Base-by-base conservation (phyloP, 2,888 invertebrate species). In the Lymantria dispar region DNA sequence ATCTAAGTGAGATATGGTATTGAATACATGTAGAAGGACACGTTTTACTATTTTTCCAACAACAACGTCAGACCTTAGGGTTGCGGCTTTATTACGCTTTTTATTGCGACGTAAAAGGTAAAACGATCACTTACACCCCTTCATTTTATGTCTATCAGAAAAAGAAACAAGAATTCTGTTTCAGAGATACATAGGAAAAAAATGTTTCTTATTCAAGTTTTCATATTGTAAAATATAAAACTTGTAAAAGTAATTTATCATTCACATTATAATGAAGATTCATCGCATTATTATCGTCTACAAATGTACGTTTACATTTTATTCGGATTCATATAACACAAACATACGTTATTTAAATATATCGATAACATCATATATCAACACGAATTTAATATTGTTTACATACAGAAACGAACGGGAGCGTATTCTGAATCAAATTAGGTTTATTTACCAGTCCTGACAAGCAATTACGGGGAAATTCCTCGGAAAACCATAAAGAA, bases 301-400 rank as follows among this genome's bases (percentile, higher is more conserved):
- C 52, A 50, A 49, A 56, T 56, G 43, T 36, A 51, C 43, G 15
- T 47, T 57, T 54, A 40, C 55, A 56, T 54, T 53, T 57, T 52
- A 48, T 40, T 50, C 33, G 31, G 48, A 47, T 43, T 45, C 50
- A 46, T 29, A 47, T 8, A 47, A 45, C 30, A 49, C 47, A 51
- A 52, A 44, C 54, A 52, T 58, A 60, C 48, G 53, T 12, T 36
- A 50, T 56, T 54, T 53, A 52, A 59, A 67, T 48, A 59, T 61
- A 63, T 45, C 31, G 36, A 49, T 52, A 56, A 45, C 52, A 58
- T 50, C 51, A 40, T 55, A 58, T 43, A 50, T 58, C 49, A 57
- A 65, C 58, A 52, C 52, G 60, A 50, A 55, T 64, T 62, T 54
- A 51, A 67, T 55, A 55, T 51, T 66, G 58, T 67, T 67, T 66